phyloP scores from a whole-genome alignment of 1,140 invertebrate species.

The Bradynema listronoti region DNA sequence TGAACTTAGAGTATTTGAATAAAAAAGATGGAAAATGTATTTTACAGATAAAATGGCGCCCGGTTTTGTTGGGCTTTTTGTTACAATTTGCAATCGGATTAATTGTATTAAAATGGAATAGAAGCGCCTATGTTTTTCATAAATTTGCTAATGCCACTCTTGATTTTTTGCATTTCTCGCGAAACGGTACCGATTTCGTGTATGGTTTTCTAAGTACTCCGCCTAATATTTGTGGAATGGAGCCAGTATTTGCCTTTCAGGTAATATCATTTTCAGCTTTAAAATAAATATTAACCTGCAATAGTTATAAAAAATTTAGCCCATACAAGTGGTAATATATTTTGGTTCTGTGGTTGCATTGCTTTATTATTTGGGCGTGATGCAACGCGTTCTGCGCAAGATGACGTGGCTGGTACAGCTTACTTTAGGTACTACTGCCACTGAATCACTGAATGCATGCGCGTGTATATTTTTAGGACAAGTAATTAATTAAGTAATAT shows the following conservation, averaged over 20 bases:
- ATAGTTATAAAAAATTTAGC: constrained; percentile 25
- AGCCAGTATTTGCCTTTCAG: constrained; percentile 63
- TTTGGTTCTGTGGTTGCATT: constrained; percentile 50
- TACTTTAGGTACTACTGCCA: constrained; percentile 76
- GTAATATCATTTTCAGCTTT: constrained; percentile 61
- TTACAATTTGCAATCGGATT: constrained; percentile 80
- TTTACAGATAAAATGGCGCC: constrained; percentile 68
- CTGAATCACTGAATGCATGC: constrained; percentile 80
- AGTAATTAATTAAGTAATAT: no score
- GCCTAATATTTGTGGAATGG: constrained; percentile 67
- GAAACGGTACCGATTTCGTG: constrained; percentile 74
- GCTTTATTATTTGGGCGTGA: constrained; percentile 70
- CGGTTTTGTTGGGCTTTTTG: constrained; percentile 70
- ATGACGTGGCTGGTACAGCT: constrained; percentile 68
- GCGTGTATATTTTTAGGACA: constrained; percentile 80
- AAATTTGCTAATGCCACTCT: constrained; percentile 60
- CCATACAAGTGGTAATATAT: constrained; percentile 55
- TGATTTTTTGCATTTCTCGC: constrained; percentile 72
- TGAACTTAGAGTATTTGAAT: no score
- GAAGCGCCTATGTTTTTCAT: constrained; percentile 68
- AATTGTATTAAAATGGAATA: constrained; percentile 74
- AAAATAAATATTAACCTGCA: not conserved
- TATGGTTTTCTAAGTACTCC: constrained; percentile 66
- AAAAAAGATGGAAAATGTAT: no score
- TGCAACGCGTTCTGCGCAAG: constrained; percentile 79